Base-by-base conservation (phyloP, 2,113 vertebrate genomes). In the Vidua macroura region DNA sequence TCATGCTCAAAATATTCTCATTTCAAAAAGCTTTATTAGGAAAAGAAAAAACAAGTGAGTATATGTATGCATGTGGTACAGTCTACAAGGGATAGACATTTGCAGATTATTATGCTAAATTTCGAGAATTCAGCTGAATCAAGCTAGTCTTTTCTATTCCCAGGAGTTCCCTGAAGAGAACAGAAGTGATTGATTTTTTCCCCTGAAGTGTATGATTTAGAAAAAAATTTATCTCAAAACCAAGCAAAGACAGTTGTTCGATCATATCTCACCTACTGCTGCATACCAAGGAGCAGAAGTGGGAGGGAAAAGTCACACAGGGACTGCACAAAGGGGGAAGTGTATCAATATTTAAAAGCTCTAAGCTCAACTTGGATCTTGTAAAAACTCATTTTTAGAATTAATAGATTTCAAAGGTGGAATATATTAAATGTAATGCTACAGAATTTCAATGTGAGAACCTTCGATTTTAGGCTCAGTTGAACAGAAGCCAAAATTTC, bases 301-400 rank as follows among this genome's bases (percentile, higher is more conserved):
- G 27, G 28, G 33, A 63, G 63, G 15, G 24, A 46, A 48, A 48
- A 92, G 24, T 49, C 79, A 77, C 68, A 68, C 10, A 8, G 88
- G 90, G 74, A 93, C 64, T 53, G 20, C 74, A 87, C 56, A 89
- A 92, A 88, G 55, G 25, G 56, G 53, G 49, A 96, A 96, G n/a
- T 5, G 4, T 77, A 96, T 94, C 81, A 83, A 90, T 91, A 80
- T 83, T 96, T 91, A 80, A 90, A 95, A 81, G 75, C 74, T 85
- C 59, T 31, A 90, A 89, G 80, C 67, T 75, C 75, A 73, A 68
- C 63, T 44, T 67, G 63, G 62, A 90, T 82, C 80, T 58, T 59
- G 88, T 68, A 96, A 92, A 90, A 91, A 91, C 79, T 95, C 39
- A 89, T 67, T 96, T 95, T 92, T 87, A 80, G 73, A 68, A 87